Conservation (phyloP, 2,113 vertebrate species). For the Macrotus californicus region DNA sequence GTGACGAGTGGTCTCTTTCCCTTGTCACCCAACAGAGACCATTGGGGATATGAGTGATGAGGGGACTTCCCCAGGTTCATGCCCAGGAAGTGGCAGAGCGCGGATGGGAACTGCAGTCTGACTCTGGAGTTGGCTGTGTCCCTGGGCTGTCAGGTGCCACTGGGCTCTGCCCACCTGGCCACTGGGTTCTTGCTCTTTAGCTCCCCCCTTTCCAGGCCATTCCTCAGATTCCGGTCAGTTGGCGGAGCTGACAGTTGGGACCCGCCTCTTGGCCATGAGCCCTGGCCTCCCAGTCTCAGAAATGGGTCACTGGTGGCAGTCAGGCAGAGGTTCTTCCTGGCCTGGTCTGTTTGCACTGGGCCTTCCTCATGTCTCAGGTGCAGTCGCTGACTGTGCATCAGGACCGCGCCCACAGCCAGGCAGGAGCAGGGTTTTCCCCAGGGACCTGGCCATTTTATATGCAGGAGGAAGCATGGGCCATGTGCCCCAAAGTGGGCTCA, state of each 20-base stretch:
- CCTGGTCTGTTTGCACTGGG: not conserved
- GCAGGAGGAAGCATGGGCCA: not conserved
- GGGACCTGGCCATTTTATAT: not conserved
- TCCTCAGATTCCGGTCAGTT: not conserved
- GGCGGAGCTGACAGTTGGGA: not conserved
- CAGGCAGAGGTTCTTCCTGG: not conserved
- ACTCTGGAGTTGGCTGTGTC: not conserved
- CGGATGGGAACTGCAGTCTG: not conserved
- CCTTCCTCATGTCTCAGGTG: not conserved
- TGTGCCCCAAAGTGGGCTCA: not conserved
- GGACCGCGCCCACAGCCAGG: not conserved
- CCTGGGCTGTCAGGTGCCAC: not conserved
- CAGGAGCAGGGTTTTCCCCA: not conserved
- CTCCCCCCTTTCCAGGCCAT: not conserved
- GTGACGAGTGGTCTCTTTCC: not conserved
- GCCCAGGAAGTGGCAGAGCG: not conserved
- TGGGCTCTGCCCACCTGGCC: not conserved
- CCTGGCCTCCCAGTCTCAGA: not conserved
- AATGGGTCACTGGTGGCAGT: not conserved
- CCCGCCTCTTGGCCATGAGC: not conserved
- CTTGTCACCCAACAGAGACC: not conserved
- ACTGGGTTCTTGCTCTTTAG: not conserved
- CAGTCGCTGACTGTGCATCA: rapidly evolving
- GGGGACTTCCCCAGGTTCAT: not conserved
- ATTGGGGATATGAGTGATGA: not conserved